A percentile compares a stretch with the other conserved stretches of the same genome.
These are phyloP conservation scores for Ailurus styani DNA, from an alignment of 2,113 vertebrate genomes.

Conservation along the genomic window DNA sequence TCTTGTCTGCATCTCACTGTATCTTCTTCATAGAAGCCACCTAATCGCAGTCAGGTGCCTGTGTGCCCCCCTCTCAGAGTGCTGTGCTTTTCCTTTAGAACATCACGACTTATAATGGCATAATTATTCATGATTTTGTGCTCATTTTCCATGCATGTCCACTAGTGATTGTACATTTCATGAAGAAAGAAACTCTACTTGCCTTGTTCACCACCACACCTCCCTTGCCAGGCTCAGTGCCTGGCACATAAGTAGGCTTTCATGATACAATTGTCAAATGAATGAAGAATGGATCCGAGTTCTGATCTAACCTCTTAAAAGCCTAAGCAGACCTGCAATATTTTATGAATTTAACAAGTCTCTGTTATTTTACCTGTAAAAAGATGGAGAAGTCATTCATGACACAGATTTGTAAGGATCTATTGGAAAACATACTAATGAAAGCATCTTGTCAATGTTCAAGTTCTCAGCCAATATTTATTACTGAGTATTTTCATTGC, in stretches of 20 bases:
- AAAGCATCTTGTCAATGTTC: neutral
- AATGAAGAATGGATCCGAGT: neutral
- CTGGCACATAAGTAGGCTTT: neutral
- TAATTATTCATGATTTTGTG: neutral
- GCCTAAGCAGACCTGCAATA: neutral
- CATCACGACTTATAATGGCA: neutral
- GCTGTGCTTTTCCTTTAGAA: neutral
- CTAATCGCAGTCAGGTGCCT: too few species aligned
- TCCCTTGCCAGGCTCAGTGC: too few species aligned
- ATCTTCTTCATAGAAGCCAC: neutral
- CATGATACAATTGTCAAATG: neutral
- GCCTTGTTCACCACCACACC: neutral
- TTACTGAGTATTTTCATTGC: neutral
- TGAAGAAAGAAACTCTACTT: neutral
- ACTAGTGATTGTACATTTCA: neutral
- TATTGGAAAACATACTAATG: neutral
- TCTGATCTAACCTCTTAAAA: neutral
- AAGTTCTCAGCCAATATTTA: neutral
- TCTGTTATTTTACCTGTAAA: neutral
- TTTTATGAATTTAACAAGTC: neutral
- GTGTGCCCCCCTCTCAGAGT: fast-evolving
- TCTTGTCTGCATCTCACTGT: neutral
- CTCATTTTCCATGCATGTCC: neutral
- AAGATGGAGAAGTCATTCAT: neutral
- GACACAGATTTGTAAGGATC: neutral